Evolutionary conservation across 2,888 invertebrate species (phyloP).

Genomic region (Cremastinae sp.): DNA sequence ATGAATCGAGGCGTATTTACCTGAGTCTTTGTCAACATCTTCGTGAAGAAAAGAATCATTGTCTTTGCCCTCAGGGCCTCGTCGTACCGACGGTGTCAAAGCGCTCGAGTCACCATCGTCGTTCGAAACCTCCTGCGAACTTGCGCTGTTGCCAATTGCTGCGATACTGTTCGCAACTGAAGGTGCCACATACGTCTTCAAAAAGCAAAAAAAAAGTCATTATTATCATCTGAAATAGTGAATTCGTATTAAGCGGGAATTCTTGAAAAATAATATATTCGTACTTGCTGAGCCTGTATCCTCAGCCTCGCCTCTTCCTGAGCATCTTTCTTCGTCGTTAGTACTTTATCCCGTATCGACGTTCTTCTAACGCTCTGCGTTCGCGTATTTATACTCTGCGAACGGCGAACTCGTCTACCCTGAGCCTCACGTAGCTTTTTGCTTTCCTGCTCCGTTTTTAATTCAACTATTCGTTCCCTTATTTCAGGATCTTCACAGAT

Average conservation of each 20-base stretch:
- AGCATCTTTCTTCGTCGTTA: slow-evolving; percentile 96
- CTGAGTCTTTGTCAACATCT: slow-evolving; percentile 83
- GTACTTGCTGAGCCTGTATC: slow-evolving; percentile 84
- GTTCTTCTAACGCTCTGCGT: slow-evolving; percentile 97
- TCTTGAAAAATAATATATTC: slow-evolving; percentile 31
- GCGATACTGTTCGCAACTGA: slow-evolving; percentile 68
- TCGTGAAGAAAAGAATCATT: slow-evolving; percentile 86
- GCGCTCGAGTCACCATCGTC: slow-evolving; percentile 74
- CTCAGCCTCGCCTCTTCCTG: slow-evolving; percentile 93
- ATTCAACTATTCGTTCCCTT: slow-evolving; percentile 92
- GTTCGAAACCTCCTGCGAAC: slow-evolving; percentile 66
- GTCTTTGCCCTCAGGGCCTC: slow-evolving; percentile 92
- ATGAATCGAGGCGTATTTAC: slow-evolving; percentile 72
- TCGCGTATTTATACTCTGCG: slow-evolving; percentile 89
- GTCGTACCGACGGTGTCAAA: slow-evolving; percentile 82
- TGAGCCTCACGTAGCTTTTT: slow-evolving; percentile 85
- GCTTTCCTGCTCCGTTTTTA: slow-evolving; percentile 94
- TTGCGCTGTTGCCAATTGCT: slow-evolving; percentile 70
- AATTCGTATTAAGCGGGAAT: neutral
- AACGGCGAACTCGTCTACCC: slow-evolving; percentile 85
- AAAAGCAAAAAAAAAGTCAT: slow-evolving; percentile 11
- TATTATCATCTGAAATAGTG: neutral
- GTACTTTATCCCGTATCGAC: slow-evolving; percentile 94
- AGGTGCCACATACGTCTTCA: slow-evolving; percentile 72
- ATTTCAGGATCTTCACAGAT: slow-evolving; percentile 98